Conservation (phyloP, 2,113 vertebrate species). For the Laterallus jamaicensis region DNA sequence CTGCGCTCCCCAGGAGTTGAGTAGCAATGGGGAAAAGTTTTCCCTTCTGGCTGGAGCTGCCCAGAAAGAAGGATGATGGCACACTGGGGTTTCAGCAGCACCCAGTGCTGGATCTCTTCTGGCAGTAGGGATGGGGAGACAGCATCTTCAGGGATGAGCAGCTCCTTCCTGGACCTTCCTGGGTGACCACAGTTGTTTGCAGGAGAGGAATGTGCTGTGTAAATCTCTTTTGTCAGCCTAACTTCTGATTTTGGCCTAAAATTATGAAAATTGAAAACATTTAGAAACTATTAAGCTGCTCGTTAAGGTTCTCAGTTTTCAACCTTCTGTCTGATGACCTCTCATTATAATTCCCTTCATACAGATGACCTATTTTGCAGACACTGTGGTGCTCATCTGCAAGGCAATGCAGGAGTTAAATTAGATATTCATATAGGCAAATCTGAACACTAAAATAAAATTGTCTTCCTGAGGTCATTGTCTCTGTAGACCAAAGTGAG, state of each 20-base stretch:
- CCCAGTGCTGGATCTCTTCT: rapidly evolving
- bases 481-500: conserved; percentile 43
- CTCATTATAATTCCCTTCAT: not conserved
- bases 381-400: not conserved
- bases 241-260: not conserved
- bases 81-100: rapidly evolving
- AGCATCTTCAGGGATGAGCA: not conserved
- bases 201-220: not conserved
- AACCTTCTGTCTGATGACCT: not conserved
- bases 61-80: not conserved
- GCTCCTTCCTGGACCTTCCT: not conserved
- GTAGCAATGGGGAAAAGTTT: not conserved
- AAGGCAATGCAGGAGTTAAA: conserved; percentile 50
- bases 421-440: conserved; percentile 47
- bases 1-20: not conserved
- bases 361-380: not conserved
- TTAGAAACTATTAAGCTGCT: not conserved
- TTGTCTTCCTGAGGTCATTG: conserved; percentile 54
- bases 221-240: not conserved
- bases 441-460: conserved; percentile 51
- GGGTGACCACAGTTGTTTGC: rapidly evolving
- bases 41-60: not conserved
- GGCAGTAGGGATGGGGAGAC: not conserved
- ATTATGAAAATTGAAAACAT: not conserved
- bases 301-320: not conserved